Conservation (phyloP, 2,888 invertebrate genomes). For the Oscheius myriophilus region DNA sequence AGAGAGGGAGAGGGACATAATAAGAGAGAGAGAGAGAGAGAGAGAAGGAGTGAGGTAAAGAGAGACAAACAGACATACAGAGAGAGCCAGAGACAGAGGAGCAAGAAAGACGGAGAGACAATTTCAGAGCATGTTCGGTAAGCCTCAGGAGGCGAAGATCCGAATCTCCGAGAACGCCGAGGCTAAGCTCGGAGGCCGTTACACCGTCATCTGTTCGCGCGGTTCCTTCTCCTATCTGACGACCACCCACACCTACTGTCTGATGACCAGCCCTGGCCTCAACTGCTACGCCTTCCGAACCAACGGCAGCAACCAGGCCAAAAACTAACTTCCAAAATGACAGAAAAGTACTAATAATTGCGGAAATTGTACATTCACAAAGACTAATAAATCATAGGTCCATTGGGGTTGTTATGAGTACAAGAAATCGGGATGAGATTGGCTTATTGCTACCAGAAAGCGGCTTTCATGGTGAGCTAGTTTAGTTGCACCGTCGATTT, state of each 20-base stretch:
- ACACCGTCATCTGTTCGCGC: conserved; percentile 3
- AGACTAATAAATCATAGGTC: background rate
- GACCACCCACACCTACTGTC: conserved; percentile 11
- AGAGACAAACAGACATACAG: too few species aligned
- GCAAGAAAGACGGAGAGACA: background rate
- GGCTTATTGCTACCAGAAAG: too few species aligned
- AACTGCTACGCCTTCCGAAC: conserved; percentile 21
- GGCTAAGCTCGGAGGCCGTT: conserved; percentile 1
- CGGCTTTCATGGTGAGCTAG: too few species aligned
- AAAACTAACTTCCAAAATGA: background rate
- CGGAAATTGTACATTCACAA: conserved; percentile 1
- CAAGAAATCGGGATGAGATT: background rate
- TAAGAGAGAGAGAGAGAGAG: too few species aligned
- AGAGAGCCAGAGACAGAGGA: too few species aligned
- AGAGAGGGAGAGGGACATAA: background rate
- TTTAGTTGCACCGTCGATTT: too few species aligned
- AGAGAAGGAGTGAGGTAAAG: too few species aligned
- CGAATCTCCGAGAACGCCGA: conserved; percentile 14
- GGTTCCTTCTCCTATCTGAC: conserved; percentile 6
- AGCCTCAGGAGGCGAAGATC: conserved; percentile 17
- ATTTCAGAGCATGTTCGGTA: conserved; percentile 15
- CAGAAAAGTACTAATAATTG: background rate
- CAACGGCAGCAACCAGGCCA: background rate
- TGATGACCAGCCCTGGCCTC: background rate
- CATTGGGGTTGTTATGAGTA: background rate